A percentile compares a stretch with the other conserved stretches of the same genome.
These are phyloP conservation scores for Nyctibius grandis DNA, from an alignment of 2,797 vertebrate species.

Conservation along the genomic window DNA sequence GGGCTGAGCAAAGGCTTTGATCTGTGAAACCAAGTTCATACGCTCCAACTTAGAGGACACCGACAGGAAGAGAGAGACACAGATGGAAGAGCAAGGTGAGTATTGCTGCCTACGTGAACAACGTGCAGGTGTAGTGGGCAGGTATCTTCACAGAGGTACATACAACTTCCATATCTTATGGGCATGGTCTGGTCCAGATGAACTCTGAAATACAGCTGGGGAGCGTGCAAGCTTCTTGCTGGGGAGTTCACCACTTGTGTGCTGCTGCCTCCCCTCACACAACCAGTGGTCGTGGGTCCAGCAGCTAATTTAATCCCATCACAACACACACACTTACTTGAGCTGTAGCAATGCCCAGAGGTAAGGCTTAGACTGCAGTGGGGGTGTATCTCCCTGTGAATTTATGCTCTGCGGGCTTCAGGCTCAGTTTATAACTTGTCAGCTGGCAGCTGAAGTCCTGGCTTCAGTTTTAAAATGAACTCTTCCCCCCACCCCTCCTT, in stretches of 20 bases:
- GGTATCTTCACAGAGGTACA: accelerated
- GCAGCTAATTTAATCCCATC: background rate
- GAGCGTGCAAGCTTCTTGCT: background rate
- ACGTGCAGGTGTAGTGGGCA: background rate
- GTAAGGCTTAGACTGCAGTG: background rate
- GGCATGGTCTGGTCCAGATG: background rate
- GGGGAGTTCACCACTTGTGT: background rate
- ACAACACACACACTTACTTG: no score
- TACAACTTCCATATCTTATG: accelerated
- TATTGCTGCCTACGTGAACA: accelerated
- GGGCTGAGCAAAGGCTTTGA: background rate
- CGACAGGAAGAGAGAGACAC: accelerated
- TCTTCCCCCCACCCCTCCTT: background rate
- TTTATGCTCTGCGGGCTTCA: background rate
- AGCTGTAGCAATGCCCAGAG: background rate
- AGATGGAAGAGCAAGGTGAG: background rate
- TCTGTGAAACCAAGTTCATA: accelerated
- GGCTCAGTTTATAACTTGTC: background rate
- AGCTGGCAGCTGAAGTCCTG: background rate
- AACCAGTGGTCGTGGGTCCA: accelerated
- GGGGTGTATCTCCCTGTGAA: background rate
- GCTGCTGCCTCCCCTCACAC: background rate
- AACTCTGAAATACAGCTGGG: background rate
- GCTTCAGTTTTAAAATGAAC: background rate
- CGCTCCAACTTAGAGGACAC: background rate